phyloP scores from a whole-genome alignment of 2,113 vertebrate species.

The Toxotes jaculatrix region DNA sequence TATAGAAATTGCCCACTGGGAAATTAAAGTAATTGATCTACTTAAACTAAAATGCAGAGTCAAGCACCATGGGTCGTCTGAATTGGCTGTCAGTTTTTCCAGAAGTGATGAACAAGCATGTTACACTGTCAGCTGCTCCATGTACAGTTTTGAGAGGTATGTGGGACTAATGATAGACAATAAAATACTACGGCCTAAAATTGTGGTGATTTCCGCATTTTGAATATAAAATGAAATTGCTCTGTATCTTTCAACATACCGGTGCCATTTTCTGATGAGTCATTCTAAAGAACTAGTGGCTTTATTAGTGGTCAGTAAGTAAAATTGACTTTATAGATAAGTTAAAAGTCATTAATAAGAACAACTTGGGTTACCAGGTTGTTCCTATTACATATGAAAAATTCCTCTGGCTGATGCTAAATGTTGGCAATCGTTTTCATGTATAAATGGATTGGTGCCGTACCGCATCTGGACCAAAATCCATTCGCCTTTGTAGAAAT shows the following conservation, averaged over 20 bases:
- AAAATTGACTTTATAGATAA: neutral
- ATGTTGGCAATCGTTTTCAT: neutral
- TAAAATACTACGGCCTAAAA: neutral
- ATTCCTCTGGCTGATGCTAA: neutral
- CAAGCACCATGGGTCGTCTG: neutral
- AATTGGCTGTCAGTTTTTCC: constrained; percentile 19
- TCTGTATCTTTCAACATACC: neutral
- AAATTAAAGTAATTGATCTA: constrained; percentile 59
- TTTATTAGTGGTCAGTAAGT: too few relatives aligned
- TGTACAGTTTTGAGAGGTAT: neutral
- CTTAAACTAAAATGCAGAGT: constrained; percentile 42
- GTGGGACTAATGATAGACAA: too few relatives aligned
- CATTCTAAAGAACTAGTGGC: neutral
- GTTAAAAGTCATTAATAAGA: neutral
- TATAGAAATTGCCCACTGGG: constrained; percentile 22
- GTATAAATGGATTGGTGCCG: too few relatives aligned
- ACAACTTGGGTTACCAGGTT: neutral
- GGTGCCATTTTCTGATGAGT: neutral
- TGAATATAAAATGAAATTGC: neutral
- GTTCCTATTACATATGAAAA: neutral
- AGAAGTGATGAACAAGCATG: constrained; percentile 1
- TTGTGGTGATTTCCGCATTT: neutral
- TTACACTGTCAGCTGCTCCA: neutral
- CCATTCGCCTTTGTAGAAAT: too few relatives aligned
- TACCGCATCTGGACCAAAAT: too few relatives aligned